phyloP scores from a whole-genome alignment of 1,140 invertebrate genomes.

The Dendroctonus ponderosae region DNA sequence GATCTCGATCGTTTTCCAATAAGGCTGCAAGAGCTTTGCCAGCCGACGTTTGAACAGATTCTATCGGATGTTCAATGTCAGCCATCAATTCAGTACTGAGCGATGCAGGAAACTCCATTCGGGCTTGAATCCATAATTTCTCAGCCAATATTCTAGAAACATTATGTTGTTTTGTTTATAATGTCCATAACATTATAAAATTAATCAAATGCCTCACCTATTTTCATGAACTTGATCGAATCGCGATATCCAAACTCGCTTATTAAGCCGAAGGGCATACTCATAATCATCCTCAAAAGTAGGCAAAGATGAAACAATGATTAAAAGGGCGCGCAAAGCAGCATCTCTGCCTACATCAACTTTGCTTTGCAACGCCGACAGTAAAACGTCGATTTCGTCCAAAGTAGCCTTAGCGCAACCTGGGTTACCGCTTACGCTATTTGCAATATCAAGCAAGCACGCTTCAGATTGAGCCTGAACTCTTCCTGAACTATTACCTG shows the following conservation, averaged over 20 bases:
- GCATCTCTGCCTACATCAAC: conserved; percentile 73
- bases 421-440: conserved; percentile 63
- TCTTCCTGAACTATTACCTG: conserved; percentile 62
- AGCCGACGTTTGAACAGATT: conserved; percentile 75
- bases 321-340: conserved; percentile 69
- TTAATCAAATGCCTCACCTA: conserved; percentile 48
- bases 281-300: conserved; percentile 60
- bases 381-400: conserved; percentile 74
- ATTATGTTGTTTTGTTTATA: background rate
- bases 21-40: conserved; percentile 72
- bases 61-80: conserved; percentile 77
- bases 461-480: conserved; percentile 74
- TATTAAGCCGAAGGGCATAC: conserved; percentile 62
- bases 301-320: conserved; percentile 65
- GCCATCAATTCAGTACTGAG: conserved; percentile 64
- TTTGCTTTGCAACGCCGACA: conserved; percentile 74
- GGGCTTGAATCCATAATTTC: conserved; percentile 65
- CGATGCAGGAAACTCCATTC: conserved; percentile 58
- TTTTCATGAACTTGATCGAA: conserved; percentile 73
- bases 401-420: conserved; percentile 62
- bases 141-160: conserved; percentile 60
- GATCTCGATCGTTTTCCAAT: conserved; percentile 57
- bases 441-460: conserved; percentile 74
- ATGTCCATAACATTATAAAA: background rate
- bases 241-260: conserved; percentile 74